A percentile compares a stretch with the other conserved stretches of the same genome.
These are phyloP conservation scores for Hyposmocoma kahamanoa DNA, from an alignment of 1,140 invertebrate species.

Conservation along the genomic window DNA sequence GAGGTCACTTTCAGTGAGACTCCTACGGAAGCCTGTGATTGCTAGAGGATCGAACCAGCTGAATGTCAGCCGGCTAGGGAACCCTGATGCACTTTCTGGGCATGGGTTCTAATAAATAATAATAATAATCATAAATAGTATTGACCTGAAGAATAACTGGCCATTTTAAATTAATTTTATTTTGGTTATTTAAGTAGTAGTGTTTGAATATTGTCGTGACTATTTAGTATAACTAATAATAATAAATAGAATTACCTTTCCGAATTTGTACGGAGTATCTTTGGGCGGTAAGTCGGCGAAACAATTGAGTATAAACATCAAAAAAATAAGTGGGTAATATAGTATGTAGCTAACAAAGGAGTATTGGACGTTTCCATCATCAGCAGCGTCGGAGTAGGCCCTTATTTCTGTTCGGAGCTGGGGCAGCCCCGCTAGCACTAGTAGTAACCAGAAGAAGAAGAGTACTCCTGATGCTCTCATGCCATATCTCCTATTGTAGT, in stretches of 20 bases:
- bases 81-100: constrained; percentile 90
- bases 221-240: no score
- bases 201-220: no score
- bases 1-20: constrained; percentile 86
- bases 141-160: no score
- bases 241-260: constrained; percentile 79
- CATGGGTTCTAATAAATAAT: constrained; percentile 84
- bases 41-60: constrained; percentile 93
- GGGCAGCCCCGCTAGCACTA: constrained; percentile 80
- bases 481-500: constrained; percentile 88
- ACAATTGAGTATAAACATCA: constrained; percentile 87
- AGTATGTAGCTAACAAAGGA: constrained; percentile 86
- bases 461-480: constrained; percentile 89
- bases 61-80: constrained; percentile 91
- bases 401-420: constrained; percentile 82
- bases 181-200: no score
- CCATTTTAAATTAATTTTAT: no score
- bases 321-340: constrained; percentile 83
- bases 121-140: background rate
- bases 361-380: constrained; percentile 72
- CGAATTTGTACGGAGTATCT: constrained; percentile 79
- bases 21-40: constrained; percentile 87
- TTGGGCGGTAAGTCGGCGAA: constrained; percentile 84
- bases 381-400: constrained; percentile 37
- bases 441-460: constrained; percentile 91